A percentile compares a stretch with the other conserved stretches of the same genome.
Evolutionary conservation across 2,113 vertebrate species (phyloP).

Genomic region (Antechinus stuartii): DNA sequence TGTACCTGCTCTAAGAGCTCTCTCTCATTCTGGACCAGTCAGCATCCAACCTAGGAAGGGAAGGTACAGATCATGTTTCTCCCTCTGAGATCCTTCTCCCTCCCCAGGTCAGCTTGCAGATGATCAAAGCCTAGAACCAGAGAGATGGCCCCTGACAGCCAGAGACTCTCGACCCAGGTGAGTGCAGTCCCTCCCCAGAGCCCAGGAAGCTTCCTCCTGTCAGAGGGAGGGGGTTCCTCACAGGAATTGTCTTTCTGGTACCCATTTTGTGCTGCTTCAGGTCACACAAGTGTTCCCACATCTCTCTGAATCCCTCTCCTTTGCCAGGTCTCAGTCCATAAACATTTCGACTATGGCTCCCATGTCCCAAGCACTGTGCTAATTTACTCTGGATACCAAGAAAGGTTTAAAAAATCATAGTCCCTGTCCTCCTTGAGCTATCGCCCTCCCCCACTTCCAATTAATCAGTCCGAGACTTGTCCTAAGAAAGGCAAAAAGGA

Average conservation of each 20-base stretch:
- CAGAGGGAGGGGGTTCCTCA: neutral
- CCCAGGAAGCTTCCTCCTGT: neutral
- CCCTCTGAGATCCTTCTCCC: neutral
- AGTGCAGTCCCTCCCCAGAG: neutral
- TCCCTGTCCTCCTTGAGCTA: no score
- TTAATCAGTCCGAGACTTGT: no score
- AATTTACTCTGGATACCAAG: neutral
- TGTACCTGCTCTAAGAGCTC: neutral
- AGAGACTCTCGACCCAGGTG: neutral
- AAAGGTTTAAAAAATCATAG: no score
- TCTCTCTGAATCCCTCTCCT: neutral
- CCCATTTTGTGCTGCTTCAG: neutral
- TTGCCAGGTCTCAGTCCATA: neutral
- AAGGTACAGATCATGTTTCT: no score
- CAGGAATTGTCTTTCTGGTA: neutral
- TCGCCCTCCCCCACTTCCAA: no score
- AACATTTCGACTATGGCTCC: neutral
- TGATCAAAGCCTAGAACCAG: neutral
- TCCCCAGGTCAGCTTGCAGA: neutral
- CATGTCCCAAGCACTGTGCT: neutral
- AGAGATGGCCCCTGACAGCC: neutral
- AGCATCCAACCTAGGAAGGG: neutral
- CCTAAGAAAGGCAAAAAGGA: no score
- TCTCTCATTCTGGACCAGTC: neutral
- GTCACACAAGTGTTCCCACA: neutral